These are phyloP conservation scores for Coptotermes formosanus DNA, from an alignment of 1,140 invertebrate genomes.

Conservation along the genomic window DNA sequence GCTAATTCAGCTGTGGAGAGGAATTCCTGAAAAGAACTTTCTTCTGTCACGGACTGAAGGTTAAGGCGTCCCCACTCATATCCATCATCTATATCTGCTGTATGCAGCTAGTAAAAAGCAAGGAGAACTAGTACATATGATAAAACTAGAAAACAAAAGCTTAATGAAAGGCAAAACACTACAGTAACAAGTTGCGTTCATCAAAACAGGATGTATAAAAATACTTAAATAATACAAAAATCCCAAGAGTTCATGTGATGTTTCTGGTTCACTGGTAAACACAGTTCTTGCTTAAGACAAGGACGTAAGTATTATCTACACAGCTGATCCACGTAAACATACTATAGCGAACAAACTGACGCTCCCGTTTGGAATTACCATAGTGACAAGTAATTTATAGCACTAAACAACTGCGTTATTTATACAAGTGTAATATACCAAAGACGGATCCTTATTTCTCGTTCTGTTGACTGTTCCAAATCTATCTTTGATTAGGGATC, in stretches of 20 bases:
- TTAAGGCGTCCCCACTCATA: conserved; percentile 88
- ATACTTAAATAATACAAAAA: not conserved
- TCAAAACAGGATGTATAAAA: not conserved
- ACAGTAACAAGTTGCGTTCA: not conserved
- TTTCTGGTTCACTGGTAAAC: too few relatives aligned
- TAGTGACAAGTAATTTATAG: too few relatives aligned
- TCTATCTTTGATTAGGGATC: conserved; percentile 73
- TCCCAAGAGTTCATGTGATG: too few relatives aligned
- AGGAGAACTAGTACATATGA: not conserved
- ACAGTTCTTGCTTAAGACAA: too few relatives aligned
- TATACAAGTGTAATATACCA: conserved; percentile 36
- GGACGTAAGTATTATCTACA: too few relatives aligned
- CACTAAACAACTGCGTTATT: not conserved
- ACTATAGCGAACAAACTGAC: too few relatives aligned
- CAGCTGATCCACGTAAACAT: too few relatives aligned
- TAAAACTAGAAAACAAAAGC: not conserved
- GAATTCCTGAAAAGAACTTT: conserved; percentile 94
- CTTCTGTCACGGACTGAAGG: conserved; percentile 92
- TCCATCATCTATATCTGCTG: conserved; percentile 83
- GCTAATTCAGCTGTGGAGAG: conserved; percentile 90
- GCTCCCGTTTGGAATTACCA: too few relatives aligned
- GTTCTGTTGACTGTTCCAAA: conserved; percentile 55
- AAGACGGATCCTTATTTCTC: conserved; percentile 37
- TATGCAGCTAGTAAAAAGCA: conserved; percentile 69
- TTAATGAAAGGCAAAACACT: not conserved